Evolutionary conservation across 2,113 vertebrate species (phyloP).

Genomic region (Mirounga angustirostris): DNA sequence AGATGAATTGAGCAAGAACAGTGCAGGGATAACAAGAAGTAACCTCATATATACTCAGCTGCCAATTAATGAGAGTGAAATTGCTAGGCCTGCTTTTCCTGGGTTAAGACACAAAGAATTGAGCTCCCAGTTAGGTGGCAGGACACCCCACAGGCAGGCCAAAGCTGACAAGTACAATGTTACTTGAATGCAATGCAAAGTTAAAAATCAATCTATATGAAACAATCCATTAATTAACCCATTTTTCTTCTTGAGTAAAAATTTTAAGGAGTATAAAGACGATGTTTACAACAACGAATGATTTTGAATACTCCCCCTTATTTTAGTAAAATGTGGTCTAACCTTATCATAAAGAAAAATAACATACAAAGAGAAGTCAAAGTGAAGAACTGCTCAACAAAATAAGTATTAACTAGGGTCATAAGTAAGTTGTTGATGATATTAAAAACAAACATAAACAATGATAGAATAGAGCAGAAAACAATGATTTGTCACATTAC

Average conservation of each 20-base stretch:
- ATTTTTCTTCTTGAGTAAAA: not conserved
- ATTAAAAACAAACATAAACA: not conserved
- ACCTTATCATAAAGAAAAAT: not conserved
- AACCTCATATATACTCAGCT: not conserved
- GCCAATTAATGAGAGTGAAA: not conserved
- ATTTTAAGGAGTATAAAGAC: not conserved
- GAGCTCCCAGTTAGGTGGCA: accelerated
- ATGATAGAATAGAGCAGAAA: not conserved
- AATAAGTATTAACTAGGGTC: not conserved
- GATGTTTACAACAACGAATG: not conserved
- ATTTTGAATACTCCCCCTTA: not conserved
- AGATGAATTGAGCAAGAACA: not conserved
- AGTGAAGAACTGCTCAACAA: not conserved
- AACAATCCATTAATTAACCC: not conserved
- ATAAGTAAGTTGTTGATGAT: not conserved
- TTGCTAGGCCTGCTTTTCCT: not conserved
- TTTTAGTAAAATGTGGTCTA: not conserved
- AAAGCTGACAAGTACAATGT: not conserved
- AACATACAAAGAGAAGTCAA: not conserved
- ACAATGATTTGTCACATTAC: not conserved
- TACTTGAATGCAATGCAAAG: not conserved
- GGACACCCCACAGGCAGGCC: accelerated
- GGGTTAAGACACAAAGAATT: not conserved
- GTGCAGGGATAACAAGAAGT: not conserved
- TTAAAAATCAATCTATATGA: not conserved